These are phyloP conservation scores for Tinamus major DNA, from an alignment of 2,797 vertebrate species.

Conservation along the genomic window DNA sequence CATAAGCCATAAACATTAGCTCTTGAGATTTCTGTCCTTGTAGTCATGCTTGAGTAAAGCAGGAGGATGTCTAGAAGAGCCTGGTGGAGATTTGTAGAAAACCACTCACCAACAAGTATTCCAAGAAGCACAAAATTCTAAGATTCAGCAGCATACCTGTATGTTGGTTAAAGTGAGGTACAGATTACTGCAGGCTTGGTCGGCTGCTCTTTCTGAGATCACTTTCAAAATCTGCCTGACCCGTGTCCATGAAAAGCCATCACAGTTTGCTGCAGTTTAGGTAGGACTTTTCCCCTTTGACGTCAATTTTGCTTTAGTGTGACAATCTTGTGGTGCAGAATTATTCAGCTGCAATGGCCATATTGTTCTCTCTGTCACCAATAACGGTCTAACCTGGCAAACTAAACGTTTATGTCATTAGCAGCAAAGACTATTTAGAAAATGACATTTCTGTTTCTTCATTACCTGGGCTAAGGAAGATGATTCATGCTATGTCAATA, in stretches of 20 bases:
- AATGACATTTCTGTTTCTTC: conserved; percentile 31
- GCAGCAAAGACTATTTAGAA: background rate
- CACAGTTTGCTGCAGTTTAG: background rate
- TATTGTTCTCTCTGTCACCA: conserved; percentile 2
- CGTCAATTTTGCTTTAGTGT: background rate
- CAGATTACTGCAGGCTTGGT: background rate
- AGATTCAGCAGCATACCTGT: background rate
- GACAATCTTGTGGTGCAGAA: background rate
- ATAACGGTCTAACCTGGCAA: background rate
- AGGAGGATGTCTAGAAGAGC: background rate
- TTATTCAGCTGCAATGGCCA: background rate
- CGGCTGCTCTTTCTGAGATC: background rate
- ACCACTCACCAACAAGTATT: background rate
- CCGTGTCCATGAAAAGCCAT: background rate
- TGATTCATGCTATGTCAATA: conserved; percentile 1
- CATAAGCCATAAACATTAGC: background rate
- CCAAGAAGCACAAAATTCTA: background rate
- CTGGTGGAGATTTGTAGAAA: background rate
- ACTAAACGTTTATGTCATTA: conserved; percentile 18
- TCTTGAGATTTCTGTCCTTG: background rate
- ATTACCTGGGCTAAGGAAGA: background rate
- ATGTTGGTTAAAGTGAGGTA: background rate
- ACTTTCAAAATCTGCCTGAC: background rate
- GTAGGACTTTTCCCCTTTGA: background rate
- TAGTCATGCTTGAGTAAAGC: background rate